Percentiles rank a stretch among this genome's conserved stretches.
Conservation (phyloP, 1,140 invertebrate genomes). For the Euwallacea fornicatus region DNA sequence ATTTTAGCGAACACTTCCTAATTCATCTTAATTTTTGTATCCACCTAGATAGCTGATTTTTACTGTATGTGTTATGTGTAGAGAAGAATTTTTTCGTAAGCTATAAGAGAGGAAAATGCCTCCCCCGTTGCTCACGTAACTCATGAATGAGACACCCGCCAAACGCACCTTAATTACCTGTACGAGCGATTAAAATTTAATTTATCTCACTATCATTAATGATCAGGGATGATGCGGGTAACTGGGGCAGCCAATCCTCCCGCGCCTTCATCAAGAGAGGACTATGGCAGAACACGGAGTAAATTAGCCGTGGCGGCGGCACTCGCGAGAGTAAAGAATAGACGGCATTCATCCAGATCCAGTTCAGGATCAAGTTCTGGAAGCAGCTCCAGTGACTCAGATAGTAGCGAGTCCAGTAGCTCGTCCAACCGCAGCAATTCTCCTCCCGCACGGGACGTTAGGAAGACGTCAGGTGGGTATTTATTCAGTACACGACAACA, state of each 20-base stretch:
- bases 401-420: conserved; percentile 53
- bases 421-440: conserved; percentile 53
- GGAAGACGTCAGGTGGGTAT: conserved; percentile 29
- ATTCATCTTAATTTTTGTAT: too few species aligned
- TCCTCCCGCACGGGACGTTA: conserved; percentile 45
- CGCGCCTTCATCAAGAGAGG: conserved; percentile 48
- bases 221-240: conserved; percentile 52
- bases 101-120: too few species aligned
- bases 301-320: conserved; percentile 50
- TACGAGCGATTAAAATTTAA: too few species aligned
- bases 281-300: conserved; percentile 45
- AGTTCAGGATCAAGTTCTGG: conserved; percentile 56
- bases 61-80: too few species aligned
- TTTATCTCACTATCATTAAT: neutral
- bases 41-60: too few species aligned
- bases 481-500: neutral
- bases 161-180: too few species aligned
- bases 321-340: conserved; percentile 49
- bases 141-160: too few species aligned
- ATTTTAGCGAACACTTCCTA: too few species aligned
- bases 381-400: conserved; percentile 55
- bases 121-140: too few species aligned
- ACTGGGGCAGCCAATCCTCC: conserved; percentile 52
- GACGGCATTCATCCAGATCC: conserved; percentile 53
- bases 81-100: too few species aligned